phyloP scores from a whole-genome alignment of 2,888 invertebrate species.

The Himalopsyche anomala region DNA sequence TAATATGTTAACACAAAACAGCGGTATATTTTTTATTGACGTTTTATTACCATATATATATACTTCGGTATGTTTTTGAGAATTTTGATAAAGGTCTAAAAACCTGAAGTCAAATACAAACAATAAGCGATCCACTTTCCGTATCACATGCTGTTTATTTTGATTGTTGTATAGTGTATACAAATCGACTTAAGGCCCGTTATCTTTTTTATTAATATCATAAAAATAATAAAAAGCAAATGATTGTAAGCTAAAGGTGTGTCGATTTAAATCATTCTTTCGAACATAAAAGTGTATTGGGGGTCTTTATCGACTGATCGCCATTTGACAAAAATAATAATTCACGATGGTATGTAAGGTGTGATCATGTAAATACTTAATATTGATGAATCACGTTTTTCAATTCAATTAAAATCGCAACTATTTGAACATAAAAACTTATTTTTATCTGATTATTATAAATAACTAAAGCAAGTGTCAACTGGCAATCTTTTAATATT shows the following conservation, averaged over 20 bases:
- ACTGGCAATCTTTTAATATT: too few relatives aligned
- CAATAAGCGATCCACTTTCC: background rate
- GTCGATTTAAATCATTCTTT: slow-evolving; percentile 37
- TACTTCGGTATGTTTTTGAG: too few relatives aligned
- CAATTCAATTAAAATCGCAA: too few relatives aligned
- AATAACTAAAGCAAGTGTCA: too few relatives aligned
- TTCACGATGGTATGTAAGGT: background rate
- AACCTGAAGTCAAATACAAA: too few relatives aligned
- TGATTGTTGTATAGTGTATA: slow-evolving; percentile 19
- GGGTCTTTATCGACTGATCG: background rate
- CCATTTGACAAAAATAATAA: background rate
- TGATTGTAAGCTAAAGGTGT: slow-evolving; percentile 54
- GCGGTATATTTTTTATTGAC: too few relatives aligned
- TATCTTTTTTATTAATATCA: slow-evolving; percentile 55
- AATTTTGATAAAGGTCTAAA: too few relatives aligned
- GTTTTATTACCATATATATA: too few relatives aligned
- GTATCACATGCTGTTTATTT: background rate
- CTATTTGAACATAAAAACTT: too few relatives aligned
- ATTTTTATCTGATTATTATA: too few relatives aligned
- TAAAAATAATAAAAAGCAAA: slow-evolving; percentile 49
- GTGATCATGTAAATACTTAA: background rate
- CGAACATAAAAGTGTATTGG: background rate
- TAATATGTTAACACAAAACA: too few relatives aligned
- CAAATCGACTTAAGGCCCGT: background rate
- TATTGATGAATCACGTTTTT: too few relatives aligned